A percentile compares a stretch with the other conserved stretches of the same genome.
These are phyloP conservation scores for Cancer borealis DNA, from an alignment of 2,888 invertebrate genomes.

Conservation along the genomic window DNA sequence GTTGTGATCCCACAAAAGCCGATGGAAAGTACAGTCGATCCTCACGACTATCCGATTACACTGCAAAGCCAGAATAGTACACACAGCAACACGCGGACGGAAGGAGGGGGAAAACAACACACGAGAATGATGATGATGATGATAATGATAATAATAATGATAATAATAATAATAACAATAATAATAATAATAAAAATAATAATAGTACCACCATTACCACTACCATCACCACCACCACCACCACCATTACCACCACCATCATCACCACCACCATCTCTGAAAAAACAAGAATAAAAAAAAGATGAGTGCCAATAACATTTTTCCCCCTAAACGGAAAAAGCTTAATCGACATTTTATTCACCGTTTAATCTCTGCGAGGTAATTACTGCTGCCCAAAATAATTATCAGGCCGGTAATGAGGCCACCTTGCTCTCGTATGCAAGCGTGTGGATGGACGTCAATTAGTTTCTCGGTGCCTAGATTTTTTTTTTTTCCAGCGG, in stretches of 20 bases:
- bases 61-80: neutral
- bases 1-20: conserved; percentile 18
- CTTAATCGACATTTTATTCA: neutral
- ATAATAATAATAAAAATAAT: neutral
- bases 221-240: neutral
- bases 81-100: neutral
- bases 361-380: neutral
- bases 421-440: neutral
- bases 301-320: neutral
- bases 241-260: neutral
- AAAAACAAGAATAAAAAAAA: neutral
- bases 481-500: neutral
- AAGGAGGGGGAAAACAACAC: neutral
- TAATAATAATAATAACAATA: neutral
- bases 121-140: neutral
- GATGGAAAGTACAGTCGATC: neutral
- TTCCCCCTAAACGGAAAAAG: neutral
- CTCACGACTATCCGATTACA: neutral
- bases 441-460: neutral
- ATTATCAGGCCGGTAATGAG: neutral
- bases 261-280: neutral
- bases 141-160: neutral
- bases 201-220: neutral
- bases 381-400: conserved; percentile 3
- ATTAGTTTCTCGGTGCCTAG: neutral